phyloP scores from a whole-genome alignment of 2,888 invertebrate genomes.

The Hydropsyche betteni region DNA sequence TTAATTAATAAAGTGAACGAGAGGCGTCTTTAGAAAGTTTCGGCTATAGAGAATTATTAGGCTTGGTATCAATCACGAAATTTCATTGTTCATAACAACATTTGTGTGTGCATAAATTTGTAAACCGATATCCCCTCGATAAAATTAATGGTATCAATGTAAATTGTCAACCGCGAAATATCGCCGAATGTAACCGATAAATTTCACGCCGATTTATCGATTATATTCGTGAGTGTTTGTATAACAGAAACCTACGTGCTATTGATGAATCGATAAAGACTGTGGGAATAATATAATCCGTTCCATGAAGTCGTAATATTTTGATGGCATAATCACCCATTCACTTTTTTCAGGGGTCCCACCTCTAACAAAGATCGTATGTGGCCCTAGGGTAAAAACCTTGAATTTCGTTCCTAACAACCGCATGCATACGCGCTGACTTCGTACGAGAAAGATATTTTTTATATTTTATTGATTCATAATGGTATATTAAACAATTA shows the following conservation, averaged over 20 bases:
- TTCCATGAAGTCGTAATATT: conserved; percentile 31
- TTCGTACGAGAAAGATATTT: conserved; percentile 17
- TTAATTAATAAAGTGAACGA: conserved; percentile 22
- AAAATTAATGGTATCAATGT: conserved; percentile 32
- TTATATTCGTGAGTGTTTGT: too few relatives aligned
- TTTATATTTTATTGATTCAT: conserved; percentile 31
- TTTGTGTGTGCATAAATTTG: conserved; percentile 26
- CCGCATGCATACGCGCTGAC: neutral
- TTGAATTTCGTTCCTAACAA: conserved; percentile 23
- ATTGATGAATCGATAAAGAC: conserved; percentile 21
- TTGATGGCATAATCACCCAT: conserved; percentile 32
- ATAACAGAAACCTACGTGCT: neutral
- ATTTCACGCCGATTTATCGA: conserved; percentile 34
- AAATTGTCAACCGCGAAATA: conserved; percentile 33
- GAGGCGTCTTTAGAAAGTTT: conserved; percentile 28
- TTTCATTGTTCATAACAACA: conserved; percentile 10
- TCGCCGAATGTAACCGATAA: conserved; percentile 22
- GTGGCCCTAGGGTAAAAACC: conserved; percentile 28
- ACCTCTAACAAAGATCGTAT: conserved; percentile 28
- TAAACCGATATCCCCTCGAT: conserved; percentile 32
- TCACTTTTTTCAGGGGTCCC: conserved; percentile 29
- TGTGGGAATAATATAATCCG: conserved; percentile 28
- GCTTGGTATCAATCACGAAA: conserved; percentile 7
- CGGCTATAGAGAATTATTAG: neutral
- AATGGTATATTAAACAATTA: conserved; percentile 32